Evolutionary conservation across 92 coral and sea anemone species (phyloP).

Genomic region (Porites rus): DNA sequence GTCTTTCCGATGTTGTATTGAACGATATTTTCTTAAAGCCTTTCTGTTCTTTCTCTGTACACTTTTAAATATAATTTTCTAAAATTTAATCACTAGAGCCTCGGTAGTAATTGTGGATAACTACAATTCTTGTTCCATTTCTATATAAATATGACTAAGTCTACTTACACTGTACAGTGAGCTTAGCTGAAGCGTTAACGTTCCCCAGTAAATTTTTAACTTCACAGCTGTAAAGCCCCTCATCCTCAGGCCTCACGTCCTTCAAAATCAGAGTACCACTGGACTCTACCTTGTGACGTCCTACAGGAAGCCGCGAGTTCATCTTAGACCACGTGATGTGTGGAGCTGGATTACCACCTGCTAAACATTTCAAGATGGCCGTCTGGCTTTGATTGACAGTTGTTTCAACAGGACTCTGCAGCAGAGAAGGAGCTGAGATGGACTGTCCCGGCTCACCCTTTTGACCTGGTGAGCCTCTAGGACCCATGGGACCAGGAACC

Average conservation of each 20-base stretch:
- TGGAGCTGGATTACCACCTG: conserved; percentile 65
- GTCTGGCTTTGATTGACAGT: conserved; percentile 55
- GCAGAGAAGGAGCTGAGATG: conserved; percentile 37
- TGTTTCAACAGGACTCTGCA: conserved; percentile 40
- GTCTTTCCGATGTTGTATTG: no score
- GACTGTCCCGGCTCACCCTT: background rate
- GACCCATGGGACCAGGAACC: background rate
- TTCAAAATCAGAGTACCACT: background rate
- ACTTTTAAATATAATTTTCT: no score
- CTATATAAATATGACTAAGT: no score
- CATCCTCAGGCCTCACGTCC: conserved; percentile 11
- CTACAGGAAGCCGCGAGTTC: conserved; percentile 50
- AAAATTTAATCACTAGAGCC: no score
- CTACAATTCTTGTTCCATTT: background rate
- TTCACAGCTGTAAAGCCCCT: conserved; percentile 22
- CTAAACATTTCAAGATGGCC: conserved; percentile 55
- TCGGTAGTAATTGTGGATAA: no score
- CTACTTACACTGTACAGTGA: conserved; percentile 1
- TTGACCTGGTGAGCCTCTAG: background rate
- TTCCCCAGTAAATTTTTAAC: background rate
- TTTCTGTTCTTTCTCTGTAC: no score
- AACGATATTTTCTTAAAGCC: no score
- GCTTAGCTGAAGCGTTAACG: background rate
- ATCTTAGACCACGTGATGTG: conserved; percentile 61
- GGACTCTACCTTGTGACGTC: conserved; percentile 44